Conservation (phyloP, 2,797 vertebrate species). For the Scomberomorus guttatus region DNA sequence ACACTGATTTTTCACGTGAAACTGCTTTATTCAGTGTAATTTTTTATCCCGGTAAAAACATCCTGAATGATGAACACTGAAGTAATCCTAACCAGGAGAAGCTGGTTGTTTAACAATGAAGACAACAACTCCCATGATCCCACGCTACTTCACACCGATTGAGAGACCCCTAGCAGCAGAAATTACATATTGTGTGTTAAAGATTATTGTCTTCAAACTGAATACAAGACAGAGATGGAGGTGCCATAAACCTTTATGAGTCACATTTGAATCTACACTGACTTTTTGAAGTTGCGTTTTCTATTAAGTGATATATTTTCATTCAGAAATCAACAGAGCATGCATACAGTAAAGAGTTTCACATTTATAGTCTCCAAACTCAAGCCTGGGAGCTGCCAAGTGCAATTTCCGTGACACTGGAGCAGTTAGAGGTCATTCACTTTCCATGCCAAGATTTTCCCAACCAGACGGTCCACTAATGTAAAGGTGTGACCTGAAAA, state of each 20-base stretch:
- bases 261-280: constrained; percentile 11
- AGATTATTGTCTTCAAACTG: constrained; percentile 12
- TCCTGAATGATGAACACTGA: too few relatives aligned
- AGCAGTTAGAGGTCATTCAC: constrained; percentile 14
- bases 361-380: constrained; percentile 18
- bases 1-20: too few relatives aligned
- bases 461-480: background rate
- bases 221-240: background rate
- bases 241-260: constrained; percentile 21
- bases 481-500: constrained; percentile 20
- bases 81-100: too few relatives aligned
- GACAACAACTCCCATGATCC: too few relatives aligned
- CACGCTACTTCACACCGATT: too few relatives aligned
- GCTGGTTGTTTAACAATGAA: too few relatives aligned
- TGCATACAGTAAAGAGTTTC: constrained; percentile 11
- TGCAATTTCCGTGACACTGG: background rate
- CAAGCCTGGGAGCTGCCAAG: constrained; percentile 1
- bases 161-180: too few relatives aligned
- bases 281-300: constrained; percentile 39
- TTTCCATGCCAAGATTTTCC: constrained; percentile 11
- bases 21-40: too few relatives aligned
- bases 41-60: too few relatives aligned
- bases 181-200: too few relatives aligned
- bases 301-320: constrained; percentile 21
- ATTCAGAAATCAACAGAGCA: constrained; percentile 25